phyloP scores from a whole-genome alignment of 2,797 vertebrate species.

The Onychomys arenicola region DNA sequence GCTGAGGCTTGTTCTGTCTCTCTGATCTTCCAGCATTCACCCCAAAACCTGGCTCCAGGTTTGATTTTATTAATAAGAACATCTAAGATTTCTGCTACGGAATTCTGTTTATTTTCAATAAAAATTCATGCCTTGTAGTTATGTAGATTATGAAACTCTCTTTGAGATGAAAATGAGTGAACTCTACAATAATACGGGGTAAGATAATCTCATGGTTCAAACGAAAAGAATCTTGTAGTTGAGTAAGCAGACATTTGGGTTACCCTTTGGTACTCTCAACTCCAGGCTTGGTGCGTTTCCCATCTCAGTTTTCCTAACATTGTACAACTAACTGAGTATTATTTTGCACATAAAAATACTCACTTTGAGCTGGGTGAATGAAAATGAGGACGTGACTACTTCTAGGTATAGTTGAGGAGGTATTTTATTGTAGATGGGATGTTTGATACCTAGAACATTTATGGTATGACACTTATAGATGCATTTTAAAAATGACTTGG shows the following conservation, averaged over 20 bases:
- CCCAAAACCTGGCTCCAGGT: too few species aligned
- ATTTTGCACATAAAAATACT: background rate
- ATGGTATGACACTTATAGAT: too few species aligned
- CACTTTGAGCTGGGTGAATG: background rate
- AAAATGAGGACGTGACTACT: background rate
- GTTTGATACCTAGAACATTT: too few species aligned
- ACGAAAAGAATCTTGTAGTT: slow-evolving; percentile 39
- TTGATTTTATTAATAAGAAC: too few species aligned
- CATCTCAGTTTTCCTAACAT: too few species aligned
- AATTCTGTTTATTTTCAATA: slow-evolving; percentile 15
- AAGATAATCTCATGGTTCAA: background rate
- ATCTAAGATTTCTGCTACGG: too few species aligned
- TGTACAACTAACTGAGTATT: background rate
- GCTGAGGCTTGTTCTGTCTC: too few species aligned
- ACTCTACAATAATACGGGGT: background rate
- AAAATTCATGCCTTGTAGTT: background rate
- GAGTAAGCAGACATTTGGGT: slow-evolving; percentile 1
- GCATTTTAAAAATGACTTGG: too few species aligned
- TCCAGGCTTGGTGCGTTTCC: too few species aligned
- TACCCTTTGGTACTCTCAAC: background rate
- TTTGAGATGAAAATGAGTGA: slow-evolving; percentile 49
- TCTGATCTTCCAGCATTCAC: too few species aligned
- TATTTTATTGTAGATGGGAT: background rate
- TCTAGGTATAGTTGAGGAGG: background rate
- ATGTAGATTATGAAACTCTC: background rate